phyloP scores from a whole-genome alignment of 2,113 vertebrate genomes.

The Pachyramphus minor region DNA sequence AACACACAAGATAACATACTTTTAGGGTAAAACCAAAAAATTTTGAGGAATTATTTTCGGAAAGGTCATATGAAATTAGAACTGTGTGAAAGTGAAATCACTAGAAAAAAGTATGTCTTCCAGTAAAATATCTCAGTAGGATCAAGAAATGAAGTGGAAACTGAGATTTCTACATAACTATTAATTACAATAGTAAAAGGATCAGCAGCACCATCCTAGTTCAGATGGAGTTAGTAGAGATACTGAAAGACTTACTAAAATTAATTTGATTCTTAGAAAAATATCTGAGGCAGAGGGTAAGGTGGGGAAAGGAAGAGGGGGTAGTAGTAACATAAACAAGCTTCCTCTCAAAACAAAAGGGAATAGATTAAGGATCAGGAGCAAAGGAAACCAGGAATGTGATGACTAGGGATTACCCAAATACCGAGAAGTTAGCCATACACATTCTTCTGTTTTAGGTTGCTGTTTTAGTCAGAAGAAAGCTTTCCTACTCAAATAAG shows the following conservation, averaged over 20 bases:
- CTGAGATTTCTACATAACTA: neutral
- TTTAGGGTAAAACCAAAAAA: neutral
- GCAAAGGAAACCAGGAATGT: neutral
- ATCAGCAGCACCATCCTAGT: neutral
- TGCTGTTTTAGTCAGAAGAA: neutral
- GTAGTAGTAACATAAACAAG: neutral
- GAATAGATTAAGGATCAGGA: neutral
- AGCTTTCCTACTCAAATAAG: neutral
- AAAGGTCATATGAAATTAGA: neutral
- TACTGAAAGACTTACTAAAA: neutral
- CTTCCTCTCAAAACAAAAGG: neutral
- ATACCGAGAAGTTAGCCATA: neutral
- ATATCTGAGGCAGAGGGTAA: fast-evolving
- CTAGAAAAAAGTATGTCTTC: neutral
- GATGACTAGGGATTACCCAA: neutral
- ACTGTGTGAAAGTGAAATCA: neutral
- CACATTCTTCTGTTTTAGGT: neutral
- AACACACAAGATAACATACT: neutral
- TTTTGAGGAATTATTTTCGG: neutral
- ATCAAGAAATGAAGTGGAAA: neutral
- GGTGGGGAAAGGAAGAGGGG: neutral
- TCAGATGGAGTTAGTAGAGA: neutral
- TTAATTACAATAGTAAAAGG: neutral
- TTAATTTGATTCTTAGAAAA: neutral
- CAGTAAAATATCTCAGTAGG: neutral